Conservation (phyloP, 2,797 vertebrate species). For the Geotrypetes seraphini region DNA sequence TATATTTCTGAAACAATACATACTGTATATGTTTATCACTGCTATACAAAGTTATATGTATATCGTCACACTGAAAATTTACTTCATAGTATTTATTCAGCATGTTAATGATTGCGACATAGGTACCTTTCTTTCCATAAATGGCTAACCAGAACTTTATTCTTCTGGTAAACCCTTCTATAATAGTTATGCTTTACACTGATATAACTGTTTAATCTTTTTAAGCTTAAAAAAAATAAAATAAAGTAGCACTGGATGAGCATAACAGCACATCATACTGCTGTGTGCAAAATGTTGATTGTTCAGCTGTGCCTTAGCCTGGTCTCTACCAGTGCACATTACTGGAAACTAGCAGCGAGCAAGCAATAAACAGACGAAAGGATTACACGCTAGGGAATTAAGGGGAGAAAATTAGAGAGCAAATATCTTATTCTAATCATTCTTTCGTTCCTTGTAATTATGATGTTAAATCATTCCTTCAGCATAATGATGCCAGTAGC, state of each 20-base stretch:
- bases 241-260: neutral
- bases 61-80: no score
- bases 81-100: no score
- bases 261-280: neutral
- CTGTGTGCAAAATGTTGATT: neutral
- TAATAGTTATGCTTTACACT: constrained; percentile 11
- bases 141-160: no score
- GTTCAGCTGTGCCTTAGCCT: neutral
- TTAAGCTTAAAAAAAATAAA: neutral
- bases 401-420: constrained; percentile 18
- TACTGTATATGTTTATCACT: no score
- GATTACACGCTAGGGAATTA: constrained; percentile 18
- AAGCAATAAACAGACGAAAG: constrained; percentile 8
- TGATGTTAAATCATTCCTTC: constrained; percentile 19
- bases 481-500: constrained; percentile 2
- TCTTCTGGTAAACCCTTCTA: constrained; percentile 2
- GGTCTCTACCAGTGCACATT: constrained; percentile 1
- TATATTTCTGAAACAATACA: no score
- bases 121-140: no score
- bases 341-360: constrained; percentile 1
- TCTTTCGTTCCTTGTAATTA: constrained; percentile 27
- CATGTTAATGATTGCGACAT: no score
- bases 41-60: no score
- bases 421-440: constrained; percentile 15
- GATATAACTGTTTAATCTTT: neutral